Base-by-base conservation (phyloP, 2,888 invertebrate species). In the Cheilosia urbana region DNA sequence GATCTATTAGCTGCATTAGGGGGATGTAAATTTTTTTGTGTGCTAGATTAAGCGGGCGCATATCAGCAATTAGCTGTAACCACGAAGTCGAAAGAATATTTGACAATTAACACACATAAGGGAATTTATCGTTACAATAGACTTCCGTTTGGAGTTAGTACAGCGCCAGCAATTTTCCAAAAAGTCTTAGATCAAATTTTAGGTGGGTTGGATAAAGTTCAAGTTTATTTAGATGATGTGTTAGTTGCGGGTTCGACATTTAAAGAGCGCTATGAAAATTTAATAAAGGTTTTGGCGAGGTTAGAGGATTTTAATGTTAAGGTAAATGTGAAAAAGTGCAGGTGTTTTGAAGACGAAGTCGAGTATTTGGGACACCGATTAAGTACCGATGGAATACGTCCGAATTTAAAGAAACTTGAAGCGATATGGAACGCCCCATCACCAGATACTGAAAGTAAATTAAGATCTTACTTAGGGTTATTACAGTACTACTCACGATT, bases 251-350 rank as follows among this genome's bases (percentile, higher is more conserved):
- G 57, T 6, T 11, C n/a, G n/a, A 57, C 30, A 7, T 57, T 57
- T 17, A 9, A 47, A 58, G 40, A 37, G 4, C 73, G 84, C 53
- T 45, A 68, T 49, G 17, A 15, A 2, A 57, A 40, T 27, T 53
- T 87, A 13, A 24, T 24, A 27, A 27, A 60, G 62, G 80, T 87
- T 9, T 55, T 17, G 24, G 71, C 17, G n/a, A 24, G n/a, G 45
- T 45, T 47, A 17, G 47, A 47, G 5, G 7, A 17, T 13, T 55
- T 51, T 49, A 85, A 87, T 53, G 73, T 87, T 1, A 65, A 45
- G 24, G 40, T 76, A 4, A 84, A 84, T 49, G n/a, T 69, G 17
- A 58, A 53, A 15, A 85, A 87, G 58, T 85, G 84, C 68, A 55
- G 49, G 47, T 87, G 79, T 76, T 65, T 42, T n/a, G 42, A 42